Evolutionary conservation across 2,888 invertebrate species (phyloP), one percentile per base, ranked within the genome.

Genomic region (Cepaea hortensis): DNA sequence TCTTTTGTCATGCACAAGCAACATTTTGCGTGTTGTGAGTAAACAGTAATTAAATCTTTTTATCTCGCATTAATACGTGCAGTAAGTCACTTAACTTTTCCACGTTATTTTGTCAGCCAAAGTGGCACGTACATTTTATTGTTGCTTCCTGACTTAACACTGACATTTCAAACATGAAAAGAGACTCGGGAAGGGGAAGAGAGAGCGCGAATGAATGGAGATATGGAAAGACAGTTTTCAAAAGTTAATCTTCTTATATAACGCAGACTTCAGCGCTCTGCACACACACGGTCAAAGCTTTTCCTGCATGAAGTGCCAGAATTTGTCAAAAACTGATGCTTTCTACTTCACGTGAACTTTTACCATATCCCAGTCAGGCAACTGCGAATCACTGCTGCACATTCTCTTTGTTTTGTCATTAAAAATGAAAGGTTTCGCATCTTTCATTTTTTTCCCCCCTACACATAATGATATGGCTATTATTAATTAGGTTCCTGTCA

Each of bases 171-270:
- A 55, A 55, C 55, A 55, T 55, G 11, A 55, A 55, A 55, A 55
- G 55, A 55, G 55, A 55, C 55, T 55, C 11, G 35, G 35, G 35
- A 35, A 35, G 35, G 35, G 35, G 35, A 35, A 35, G 35, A 6
- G 68, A 68, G n/a, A 61, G 35, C 7, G 5, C 7, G 15, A 62
- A 61, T 3, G 15, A 23, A 23, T 3, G 11, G 55, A n/a, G 15
- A 62, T 35, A 35, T 35, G 35, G 62, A 35, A 23, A 79, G 79
- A 79, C 79, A 35, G 61, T 35, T 18, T n/a, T 62, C 35, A 62
- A 79, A 62, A 79, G 79, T 79, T 79, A 79, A 79, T 79, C 79
- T 35, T 35, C 79, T 79, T 79, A 79, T 62, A 62, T 35, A 62
- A 35, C 23, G 62, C 62, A 79, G 62, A 79, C 79, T 79, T 62